Conservation (phyloP, 2,797 vertebrate species). For the Poecilia picta region DNA sequence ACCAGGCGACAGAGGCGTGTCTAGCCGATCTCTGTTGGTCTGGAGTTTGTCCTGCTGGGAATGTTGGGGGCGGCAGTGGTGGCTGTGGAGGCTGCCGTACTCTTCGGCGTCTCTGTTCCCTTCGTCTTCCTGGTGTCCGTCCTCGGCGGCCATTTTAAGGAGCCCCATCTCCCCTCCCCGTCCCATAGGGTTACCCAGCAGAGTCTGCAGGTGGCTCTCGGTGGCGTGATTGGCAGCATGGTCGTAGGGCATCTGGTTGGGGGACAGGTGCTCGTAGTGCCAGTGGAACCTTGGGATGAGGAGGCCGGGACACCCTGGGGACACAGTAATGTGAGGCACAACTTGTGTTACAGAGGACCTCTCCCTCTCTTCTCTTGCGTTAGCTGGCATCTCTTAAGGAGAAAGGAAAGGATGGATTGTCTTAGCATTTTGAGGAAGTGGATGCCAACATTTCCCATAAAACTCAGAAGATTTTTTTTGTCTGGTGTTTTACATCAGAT, state of each 20-base stretch:
- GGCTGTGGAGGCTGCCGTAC: conserved; percentile 81
- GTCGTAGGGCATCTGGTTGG: conserved; percentile 84
- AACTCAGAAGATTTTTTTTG: conserved; percentile 5
- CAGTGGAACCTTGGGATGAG: conserved; percentile 82
- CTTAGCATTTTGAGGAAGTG: conserved; percentile 64
- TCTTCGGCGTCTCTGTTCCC: conserved; percentile 76
- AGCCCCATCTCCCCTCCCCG: conserved; percentile 83
- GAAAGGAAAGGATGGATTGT: conserved; percentile 74
- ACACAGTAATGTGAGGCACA: conserved; percentile 90
- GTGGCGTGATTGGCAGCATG: conserved; percentile 79
- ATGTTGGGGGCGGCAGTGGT: conserved; percentile 72
- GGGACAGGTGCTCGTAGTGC: conserved; percentile 84
- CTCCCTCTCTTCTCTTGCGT: conserved; percentile 92
- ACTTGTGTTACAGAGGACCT: conserved; percentile 91
- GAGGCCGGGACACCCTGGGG: conserved; percentile 81
- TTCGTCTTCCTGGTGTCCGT: conserved; percentile 84
- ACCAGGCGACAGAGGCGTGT: conserved; percentile 88
- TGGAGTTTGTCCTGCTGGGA: conserved; percentile 85
- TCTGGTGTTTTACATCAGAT: not conserved
- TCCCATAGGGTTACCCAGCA: conserved; percentile 85
- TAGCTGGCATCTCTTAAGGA: conserved; percentile 95
- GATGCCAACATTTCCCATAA: conserved; percentile 34
- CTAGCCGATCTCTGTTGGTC: conserved; percentile 87
- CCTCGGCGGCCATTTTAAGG: conserved; percentile 86
- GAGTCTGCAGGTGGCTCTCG: conserved; percentile 88